A percentile compares a stretch with the other conserved stretches of the same genome.
Conservation (phyloP, 2,113 vertebrate species). For the Sturnira hondurensis region DNA sequence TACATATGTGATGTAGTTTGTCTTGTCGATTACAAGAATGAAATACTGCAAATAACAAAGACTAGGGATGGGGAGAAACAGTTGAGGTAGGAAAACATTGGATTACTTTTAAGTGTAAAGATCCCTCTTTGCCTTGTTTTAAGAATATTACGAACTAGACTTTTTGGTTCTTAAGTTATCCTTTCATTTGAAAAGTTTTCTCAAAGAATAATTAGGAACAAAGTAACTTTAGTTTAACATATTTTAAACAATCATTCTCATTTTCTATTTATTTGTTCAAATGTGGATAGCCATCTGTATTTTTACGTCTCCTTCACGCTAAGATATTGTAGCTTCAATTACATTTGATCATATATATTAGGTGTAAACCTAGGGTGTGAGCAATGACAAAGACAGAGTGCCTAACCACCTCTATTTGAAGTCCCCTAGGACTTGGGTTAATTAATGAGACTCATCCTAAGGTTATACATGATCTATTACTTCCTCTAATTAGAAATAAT, state of each 20-base stretch:
- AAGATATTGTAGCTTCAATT: conserved; percentile 79
- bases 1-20: not conserved
- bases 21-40: not conserved
- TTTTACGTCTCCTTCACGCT: conserved; percentile 33
- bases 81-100: not conserved
- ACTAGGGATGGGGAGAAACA: not conserved
- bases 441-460: conserved; percentile 98
- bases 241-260: not conserved
- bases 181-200: not conserved
- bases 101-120: not conserved
- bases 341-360: conserved; percentile 79
- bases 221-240: not conserved
- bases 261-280: not conserved
- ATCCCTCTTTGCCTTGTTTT: not conserved
- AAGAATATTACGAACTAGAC: not conserved
- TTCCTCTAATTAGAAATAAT: conserved; percentile 99
- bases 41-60: not conserved
- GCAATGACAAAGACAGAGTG: conserved; percentile 94
- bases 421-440: conserved; percentile 91
- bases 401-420: conserved; percentile 86
- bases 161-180: not conserved
- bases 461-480: conserved; percentile 99
- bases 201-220: not conserved
- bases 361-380: conserved; percentile 82
- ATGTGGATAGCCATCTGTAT: not conserved